phyloP scores from a whole-genome alignment of 2,797 vertebrate genomes.

The Aplochiton taeniatus region DNA sequence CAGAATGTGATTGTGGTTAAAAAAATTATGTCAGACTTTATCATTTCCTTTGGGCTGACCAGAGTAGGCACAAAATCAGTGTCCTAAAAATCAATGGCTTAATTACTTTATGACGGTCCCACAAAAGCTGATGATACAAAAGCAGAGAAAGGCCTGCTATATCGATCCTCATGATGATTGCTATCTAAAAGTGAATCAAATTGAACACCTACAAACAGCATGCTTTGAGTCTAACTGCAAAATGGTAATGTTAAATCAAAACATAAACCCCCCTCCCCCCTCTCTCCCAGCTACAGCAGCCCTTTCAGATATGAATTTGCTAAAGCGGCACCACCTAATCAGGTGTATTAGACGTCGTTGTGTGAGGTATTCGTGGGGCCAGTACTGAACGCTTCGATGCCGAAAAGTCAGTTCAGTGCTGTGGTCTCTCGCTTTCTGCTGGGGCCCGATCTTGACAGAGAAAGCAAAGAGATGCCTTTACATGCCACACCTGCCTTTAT shows the following conservation, averaged over 20 bases:
- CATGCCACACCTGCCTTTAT: slow-evolving; percentile 48
- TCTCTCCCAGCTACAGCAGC: slow-evolving; percentile 51
- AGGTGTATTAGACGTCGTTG: slow-evolving; percentile 55
- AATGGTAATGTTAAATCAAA: too few relatives aligned
- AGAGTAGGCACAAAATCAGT: slow-evolving; percentile 47
- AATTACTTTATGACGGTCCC: slow-evolving; percentile 48
- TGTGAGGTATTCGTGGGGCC: slow-evolving; percentile 58
- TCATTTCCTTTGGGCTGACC: slow-evolving; percentile 44
- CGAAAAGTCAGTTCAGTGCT: slow-evolving; percentile 58
- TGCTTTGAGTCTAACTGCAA: slow-evolving; percentile 28
- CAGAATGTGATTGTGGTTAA: slow-evolving; percentile 31
- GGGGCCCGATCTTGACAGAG: slow-evolving; percentile 60
- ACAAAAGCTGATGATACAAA: slow-evolving; percentile 53
- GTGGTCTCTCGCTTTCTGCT: slow-evolving; percentile 38
- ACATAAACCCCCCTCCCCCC: too few relatives aligned
- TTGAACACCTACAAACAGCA: slow-evolving; percentile 37
- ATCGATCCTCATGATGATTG: slow-evolving; percentile 36
- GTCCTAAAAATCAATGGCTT: slow-evolving; percentile 50
- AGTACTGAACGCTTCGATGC: slow-evolving; percentile 50
- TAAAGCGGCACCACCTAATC: slow-evolving; percentile 59
- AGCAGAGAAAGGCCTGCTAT: slow-evolving; percentile 36
- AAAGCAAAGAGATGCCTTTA: slow-evolving; percentile 64
- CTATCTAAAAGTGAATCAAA: slow-evolving; percentile 37
- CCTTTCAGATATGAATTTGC: slow-evolving; percentile 41
- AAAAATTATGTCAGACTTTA: slow-evolving; percentile 29